phyloP scores from a whole-genome alignment of 1,140 invertebrate genomes.

The Drosophila takahashii region DNA sequence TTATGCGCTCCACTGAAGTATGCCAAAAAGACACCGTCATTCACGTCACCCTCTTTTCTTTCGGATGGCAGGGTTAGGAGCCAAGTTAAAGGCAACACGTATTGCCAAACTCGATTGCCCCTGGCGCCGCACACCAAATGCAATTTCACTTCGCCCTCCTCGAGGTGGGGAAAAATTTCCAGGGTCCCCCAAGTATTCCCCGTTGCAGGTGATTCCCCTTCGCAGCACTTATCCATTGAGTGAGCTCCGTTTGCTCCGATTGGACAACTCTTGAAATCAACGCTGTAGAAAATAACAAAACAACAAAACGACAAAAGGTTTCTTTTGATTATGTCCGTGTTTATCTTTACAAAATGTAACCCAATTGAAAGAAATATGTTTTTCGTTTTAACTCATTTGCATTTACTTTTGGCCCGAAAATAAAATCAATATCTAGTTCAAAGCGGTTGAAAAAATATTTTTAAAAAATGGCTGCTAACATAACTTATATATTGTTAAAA shows the following conservation, averaged over 20 bases:
- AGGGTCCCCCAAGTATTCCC: conserved; percentile 10
- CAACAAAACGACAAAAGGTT: conserved; percentile 23
- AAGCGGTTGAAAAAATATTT: background rate
- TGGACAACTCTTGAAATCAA: conserved; percentile 37
- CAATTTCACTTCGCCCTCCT: conserved; percentile 30
- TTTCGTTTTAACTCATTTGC: conserved; percentile 12
- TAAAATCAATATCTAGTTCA: background rate
- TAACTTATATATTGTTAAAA: no score
- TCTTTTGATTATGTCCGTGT: conserved; percentile 35
- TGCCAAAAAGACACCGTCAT: conserved; percentile 29
- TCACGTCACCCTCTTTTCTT: conserved; percentile 3
- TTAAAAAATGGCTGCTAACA: no score
- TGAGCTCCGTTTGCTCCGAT: conserved; percentile 15
- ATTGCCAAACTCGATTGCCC: conserved; percentile 45
- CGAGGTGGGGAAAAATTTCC: conserved; percentile 17
- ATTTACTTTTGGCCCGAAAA: background rate
- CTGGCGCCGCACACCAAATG: conserved; percentile 24
- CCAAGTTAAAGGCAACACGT: conserved; percentile 49
- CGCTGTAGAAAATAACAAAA: conserved; percentile 23
- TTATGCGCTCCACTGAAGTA: conserved; percentile 58
- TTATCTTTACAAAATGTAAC: conserved; percentile 12
- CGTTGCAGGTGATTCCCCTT: conserved; percentile 44
- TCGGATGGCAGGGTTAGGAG: conserved; percentile 24
- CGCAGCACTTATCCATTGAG: conserved; percentile 33
- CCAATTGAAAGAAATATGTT: conserved; percentile 3